phyloP scores from a whole-genome alignment of 1,140 invertebrate species.

The Bombyx mori region ASM3026992v2 NC_085111.1:4992501-4993000 shows the following conservation, averaged over 20 bases:
- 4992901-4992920: constrained; percentile 32
- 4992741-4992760: constrained; percentile 70
- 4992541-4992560: constrained; percentile 78
- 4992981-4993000: constrained; percentile 66
- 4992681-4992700: constrained; percentile 35
- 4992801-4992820: constrained; percentile 72
- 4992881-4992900: constrained; percentile 69
- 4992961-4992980: constrained; percentile 60
- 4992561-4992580: constrained; percentile 70
- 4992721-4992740: constrained; percentile 60
- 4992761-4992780: constrained; percentile 72
- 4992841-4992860: constrained; percentile 73
- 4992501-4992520: constrained; percentile 72
- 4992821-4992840: constrained; percentile 72
- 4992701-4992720: constrained; percentile 20
- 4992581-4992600: constrained; percentile 67
- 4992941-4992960: constrained; percentile 32
- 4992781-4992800: constrained; percentile 74
- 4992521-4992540: constrained; percentile 75
- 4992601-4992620: constrained; percentile 59
- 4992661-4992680: constrained; percentile 50
- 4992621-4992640: constrained; percentile 65
- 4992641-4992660: constrained; percentile 66
- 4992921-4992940: constrained; percentile 38
- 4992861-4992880: constrained; percentile 69